phyloP scores from a whole-genome alignment of 2,797 vertebrate genomes.

The Hyperoplus lanceolatus region DNA sequence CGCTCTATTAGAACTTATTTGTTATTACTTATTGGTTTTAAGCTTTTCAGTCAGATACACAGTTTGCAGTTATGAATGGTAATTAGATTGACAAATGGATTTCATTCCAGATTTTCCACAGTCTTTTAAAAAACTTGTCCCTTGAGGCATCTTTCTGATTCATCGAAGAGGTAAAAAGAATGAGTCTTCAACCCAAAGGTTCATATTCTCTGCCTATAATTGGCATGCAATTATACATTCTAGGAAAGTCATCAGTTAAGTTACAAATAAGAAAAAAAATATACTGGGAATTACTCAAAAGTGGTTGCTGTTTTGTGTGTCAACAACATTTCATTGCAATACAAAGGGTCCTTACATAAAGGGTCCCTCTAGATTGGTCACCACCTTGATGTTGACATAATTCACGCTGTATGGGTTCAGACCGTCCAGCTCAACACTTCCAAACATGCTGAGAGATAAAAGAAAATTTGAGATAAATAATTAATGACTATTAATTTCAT shows the following conservation, averaged over 20 bases:
- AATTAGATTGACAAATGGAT: background rate
- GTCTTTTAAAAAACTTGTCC: background rate
- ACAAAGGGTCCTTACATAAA: constrained; percentile 71
- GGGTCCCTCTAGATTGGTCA: constrained; percentile 80
- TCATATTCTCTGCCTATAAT: no score
- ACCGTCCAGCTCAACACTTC: constrained; percentile 83
- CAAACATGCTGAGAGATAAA: constrained; percentile 83
- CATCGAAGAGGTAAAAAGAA: background rate
- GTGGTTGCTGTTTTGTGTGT: no score
- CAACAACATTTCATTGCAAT: background rate
- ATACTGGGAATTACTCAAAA: background rate
- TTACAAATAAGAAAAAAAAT: background rate
- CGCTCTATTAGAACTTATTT: no score
- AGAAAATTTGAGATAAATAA: background rate
- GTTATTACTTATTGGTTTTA: background rate
- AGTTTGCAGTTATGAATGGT: background rate
- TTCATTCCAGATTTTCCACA: background rate
- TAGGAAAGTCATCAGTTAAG: background rate
- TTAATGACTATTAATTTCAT: background rate
- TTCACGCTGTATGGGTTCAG: constrained; percentile 81
- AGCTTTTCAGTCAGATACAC: background rate
- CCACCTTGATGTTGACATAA: constrained; percentile 86
- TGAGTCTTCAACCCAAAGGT: no score
- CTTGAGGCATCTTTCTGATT: background rate
- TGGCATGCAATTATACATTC: no score